Evolutionary conservation across 2,113 vertebrate genomes (phyloP), one percentile per base, ranked within the genome.

Genomic region (Anhinga anhinga): DNA sequence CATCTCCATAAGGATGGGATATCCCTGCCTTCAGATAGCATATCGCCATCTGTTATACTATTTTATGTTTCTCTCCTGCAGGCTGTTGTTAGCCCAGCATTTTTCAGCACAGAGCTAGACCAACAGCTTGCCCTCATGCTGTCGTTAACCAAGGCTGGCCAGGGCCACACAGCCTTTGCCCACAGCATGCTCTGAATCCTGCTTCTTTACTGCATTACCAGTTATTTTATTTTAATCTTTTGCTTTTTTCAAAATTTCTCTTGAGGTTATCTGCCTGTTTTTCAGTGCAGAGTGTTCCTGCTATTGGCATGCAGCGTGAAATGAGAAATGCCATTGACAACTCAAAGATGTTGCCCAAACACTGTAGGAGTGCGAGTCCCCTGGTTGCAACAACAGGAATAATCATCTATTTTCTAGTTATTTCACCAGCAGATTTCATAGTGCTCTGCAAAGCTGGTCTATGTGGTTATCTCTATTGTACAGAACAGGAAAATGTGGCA

Each of bases 1-100:
- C 40, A 34, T 95, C 63, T 53, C 38, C 73, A 58, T 52, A n/a
- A 52, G 79, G 88, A 85, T 63, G 95, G 96, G 96, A 36, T 95
- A 95, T 94, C 94, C 95, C 95, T 95, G 80, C 87, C 93, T 95
- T n/a, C 95, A 91, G 22, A 80, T 36, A 63, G 62, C 78, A 4
- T 16, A 16, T 27, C 85, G 58, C 95, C 95, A 94, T 95, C 95
- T 80, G 84, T 9, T 86, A 13, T 10, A 23, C 86, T 83, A n/a
- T 47, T 91, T 93, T 42, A 77, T 44, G 26, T n/a, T 72, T 93
- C 63, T 74, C 77, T 72, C 0, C 0, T 47, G 72, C 30, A 17
- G 1, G 0, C 42, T 70, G 3, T 58, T 86, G 86, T 88, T 85
- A 82, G 84, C 50, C n/a, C 84, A 52, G 88, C 15, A 1, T 81